Base-by-base conservation (phyloP, 2,113 vertebrate species). In the Lagopus muta region DNA sequence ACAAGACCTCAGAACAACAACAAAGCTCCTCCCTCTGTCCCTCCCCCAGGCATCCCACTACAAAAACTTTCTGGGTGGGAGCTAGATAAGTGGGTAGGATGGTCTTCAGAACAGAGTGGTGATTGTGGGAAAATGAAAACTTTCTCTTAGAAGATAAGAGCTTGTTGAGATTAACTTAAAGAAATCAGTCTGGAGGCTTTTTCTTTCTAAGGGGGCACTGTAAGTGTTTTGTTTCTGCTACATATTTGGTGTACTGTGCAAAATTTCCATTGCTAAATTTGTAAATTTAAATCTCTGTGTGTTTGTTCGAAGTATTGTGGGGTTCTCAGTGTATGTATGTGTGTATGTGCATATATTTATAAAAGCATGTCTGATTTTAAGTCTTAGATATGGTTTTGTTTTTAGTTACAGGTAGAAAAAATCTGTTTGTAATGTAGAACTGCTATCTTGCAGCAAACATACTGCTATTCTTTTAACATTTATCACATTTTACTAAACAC, bases 11-110 rank as follows among this genome's bases (percentile, higher is more conserved):
- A 95, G 86, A 38, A 82, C 64, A 79, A 42, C 57, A 85, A 4
- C 13, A 3, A 25, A 58, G 86, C 96, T 95, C 96, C 95, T 91
- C 96, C 96, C 65, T 93, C 60, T 81, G 14, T 70, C 92, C 94
- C 89, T 94, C 96, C 96, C 93, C 81, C 94, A 50, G 66, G 57
- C 92, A 73, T 80, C 73, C 58, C 48, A 32, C 30, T 92, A 62
- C 87, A 95, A 89, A 92, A 92, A 88, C 94, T 96, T 92, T 86
- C 75, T 71, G 34, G 62, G 25, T 57, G 62, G 30, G 55, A 82
- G 67, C 52, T 81, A 27, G 40, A 25, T 69, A 4, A n/a, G 47
- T 57, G 71, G 54, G 8, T 13, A 38, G 32, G 45, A 30, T 62
- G 38, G 21, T 85, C 62, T 32, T 70, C 36, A n/a, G 32, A 61